A percentile compares a stretch with the other conserved stretches of the same genome.
Conservation (phyloP, 2,888 invertebrate species). For the Drepana falcataria region DNA sequence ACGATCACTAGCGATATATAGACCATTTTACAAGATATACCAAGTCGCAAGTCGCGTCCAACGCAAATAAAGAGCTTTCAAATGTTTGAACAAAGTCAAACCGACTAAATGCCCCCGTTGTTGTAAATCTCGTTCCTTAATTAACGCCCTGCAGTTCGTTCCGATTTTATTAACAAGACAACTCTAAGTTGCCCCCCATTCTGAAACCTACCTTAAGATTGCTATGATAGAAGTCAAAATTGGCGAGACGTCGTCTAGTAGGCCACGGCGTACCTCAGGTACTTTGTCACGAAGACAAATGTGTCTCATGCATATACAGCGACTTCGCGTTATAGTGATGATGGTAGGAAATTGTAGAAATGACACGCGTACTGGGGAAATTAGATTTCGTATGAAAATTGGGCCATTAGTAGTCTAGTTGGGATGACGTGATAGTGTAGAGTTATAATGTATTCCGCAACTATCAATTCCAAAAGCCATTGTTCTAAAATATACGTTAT, state of each 20-base stretch:
- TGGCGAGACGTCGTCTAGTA: background rate
- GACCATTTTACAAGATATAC: too few species aligned
- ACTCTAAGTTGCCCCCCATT: constrained; percentile 1
- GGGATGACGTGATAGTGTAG: constrained; percentile 1
- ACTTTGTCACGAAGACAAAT: constrained; percentile 54
- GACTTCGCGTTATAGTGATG: constrained; percentile 35
- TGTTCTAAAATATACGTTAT: too few species aligned
- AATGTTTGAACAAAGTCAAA: constrained; percentile 17
- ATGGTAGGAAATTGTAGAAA: constrained; percentile 23
- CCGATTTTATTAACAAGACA: constrained; percentile 46
- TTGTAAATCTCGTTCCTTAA: constrained; percentile 45
- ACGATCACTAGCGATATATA: too few species aligned
- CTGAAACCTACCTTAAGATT: constrained; percentile 12
- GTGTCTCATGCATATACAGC: constrained; percentile 44
- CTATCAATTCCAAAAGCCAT: too few species aligned
- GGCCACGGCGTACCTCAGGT: constrained; percentile 39
- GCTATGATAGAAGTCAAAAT: constrained; percentile 10
- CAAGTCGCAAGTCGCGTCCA: too few species aligned
- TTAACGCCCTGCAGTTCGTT: constrained; percentile 43
- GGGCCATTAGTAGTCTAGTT: background rate
- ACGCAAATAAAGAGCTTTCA: background rate
- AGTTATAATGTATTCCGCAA: too few species aligned
- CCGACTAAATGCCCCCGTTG: constrained; percentile 17
- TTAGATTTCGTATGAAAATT: background rate
- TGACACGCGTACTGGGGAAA: constrained; percentile 6